phyloP scores from a whole-genome alignment of 2,797 vertebrate species.

The Schizothorax lantsangensis region DNA sequence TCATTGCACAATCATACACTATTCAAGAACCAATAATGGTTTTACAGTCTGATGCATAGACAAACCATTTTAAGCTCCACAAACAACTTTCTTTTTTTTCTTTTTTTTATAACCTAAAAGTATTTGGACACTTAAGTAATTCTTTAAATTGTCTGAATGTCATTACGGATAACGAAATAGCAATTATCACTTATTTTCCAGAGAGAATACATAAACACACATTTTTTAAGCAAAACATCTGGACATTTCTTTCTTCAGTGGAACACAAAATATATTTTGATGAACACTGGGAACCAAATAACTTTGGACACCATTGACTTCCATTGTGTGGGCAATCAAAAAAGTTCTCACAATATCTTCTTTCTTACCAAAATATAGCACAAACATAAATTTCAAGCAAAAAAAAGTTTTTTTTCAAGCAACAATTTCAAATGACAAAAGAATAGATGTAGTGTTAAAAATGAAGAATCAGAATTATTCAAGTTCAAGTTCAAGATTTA shows the following conservation, averaged over 20 bases:
- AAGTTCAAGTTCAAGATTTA: too few relatives aligned
- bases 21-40: background rate
- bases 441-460: too few relatives aligned
- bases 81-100: background rate
- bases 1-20: background rate
- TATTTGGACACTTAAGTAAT: too few relatives aligned
- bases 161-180: background rate
- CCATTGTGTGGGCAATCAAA: too few relatives aligned
- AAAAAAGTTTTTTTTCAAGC: too few relatives aligned
- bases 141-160: background rate
- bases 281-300: background rate
- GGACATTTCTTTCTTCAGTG: too few relatives aligned
- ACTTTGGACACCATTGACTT: background rate
- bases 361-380: too few relatives aligned
- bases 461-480: too few relatives aligned
- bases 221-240: background rate
- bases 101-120: background rate
- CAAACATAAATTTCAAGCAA: too few relatives aligned
- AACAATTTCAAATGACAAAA: too few relatives aligned
- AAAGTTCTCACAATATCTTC: too few relatives aligned
- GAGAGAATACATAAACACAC: background rate
- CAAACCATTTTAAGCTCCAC: background rate
- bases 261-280: background rate
- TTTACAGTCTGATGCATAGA: background rate
- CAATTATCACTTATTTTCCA: too few relatives aligned